Evolutionary conservation across 2,113 vertebrate species (phyloP).

Genomic region (Antechinus flavipes): DNA sequence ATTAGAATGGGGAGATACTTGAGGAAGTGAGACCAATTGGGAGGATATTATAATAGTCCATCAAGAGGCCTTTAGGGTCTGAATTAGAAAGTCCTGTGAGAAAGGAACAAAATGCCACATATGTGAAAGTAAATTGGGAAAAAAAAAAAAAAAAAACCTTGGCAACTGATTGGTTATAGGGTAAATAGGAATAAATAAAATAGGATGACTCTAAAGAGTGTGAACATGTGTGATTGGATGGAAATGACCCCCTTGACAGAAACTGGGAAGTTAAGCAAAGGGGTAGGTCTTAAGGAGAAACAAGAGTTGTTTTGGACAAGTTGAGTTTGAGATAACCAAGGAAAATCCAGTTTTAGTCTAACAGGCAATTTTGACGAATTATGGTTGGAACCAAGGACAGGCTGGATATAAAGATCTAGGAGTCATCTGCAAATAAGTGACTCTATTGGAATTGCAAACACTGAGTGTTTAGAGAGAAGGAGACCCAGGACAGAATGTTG

Average conservation of each 20-base stretch:
- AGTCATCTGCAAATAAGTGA: neutral
- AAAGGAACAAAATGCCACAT: neutral
- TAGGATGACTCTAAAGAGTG: neutral
- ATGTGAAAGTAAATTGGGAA: neutral
- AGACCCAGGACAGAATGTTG: neutral
- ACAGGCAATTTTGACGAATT: neutral
- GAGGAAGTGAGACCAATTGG: neutral
- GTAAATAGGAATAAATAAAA: neutral
- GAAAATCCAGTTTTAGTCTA: neutral
- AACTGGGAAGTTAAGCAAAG: neutral
- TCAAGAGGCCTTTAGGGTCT: neutral
- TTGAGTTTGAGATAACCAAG: neutral
- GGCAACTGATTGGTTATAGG: neutral
- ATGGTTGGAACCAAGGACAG: neutral
- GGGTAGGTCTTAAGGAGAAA: neutral
- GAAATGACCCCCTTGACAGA: neutral
- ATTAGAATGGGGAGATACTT: neutral
- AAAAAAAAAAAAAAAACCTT: neutral
- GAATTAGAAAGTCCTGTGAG: neutral
- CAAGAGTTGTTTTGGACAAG: neutral
- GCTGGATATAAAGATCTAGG: neutral
- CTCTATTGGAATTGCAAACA: neutral
- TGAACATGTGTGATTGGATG: neutral
- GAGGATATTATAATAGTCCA: neutral
- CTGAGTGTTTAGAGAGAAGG: neutral